These are phyloP conservation scores for Tenthredo mesomela DNA, from an alignment of 2,888 invertebrate species.

Conservation along the genomic window DNA sequence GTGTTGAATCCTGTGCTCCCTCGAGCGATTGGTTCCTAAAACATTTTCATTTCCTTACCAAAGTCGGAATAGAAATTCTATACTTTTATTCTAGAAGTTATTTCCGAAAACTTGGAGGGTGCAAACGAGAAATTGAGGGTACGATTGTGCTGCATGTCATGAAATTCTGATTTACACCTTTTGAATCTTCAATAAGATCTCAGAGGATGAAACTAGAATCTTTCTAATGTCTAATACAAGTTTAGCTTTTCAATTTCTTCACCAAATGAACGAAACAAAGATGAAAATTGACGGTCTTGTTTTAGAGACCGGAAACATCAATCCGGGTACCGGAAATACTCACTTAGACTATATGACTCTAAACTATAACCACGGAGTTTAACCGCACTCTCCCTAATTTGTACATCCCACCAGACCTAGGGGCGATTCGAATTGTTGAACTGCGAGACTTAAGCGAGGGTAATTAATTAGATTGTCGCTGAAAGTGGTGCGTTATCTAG, in stretches of 20 bases:
- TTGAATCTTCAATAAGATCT: too few relatives aligned
- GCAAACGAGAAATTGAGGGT: too few relatives aligned
- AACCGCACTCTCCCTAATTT: constrained; percentile 2
- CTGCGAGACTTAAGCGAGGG: constrained; percentile 11
- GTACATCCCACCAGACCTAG: not conserved
- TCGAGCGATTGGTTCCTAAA: not conserved
- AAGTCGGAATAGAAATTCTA: too few relatives aligned
- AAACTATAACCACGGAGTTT: constrained; percentile 16
- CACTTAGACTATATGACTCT: not conserved
- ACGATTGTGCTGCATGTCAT: too few relatives aligned
- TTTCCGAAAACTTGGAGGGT: too few relatives aligned
- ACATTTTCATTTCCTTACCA: not conserved
- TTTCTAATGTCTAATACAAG: not conserved
- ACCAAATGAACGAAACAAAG: not conserved
- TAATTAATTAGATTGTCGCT: constrained; percentile 20
- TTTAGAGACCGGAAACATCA: constrained; percentile 19
- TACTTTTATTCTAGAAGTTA: too few relatives aligned
- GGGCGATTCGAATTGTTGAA: constrained; percentile 14
- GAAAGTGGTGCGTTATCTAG: not conserved
- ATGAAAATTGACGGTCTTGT: not conserved
- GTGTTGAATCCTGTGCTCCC: not conserved
- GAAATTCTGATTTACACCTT: too few relatives aligned
- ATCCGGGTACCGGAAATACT: constrained; percentile 18
- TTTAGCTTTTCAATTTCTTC: not conserved
- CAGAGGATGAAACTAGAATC: too few relatives aligned